A percentile compares a stretch with the other conserved stretches of the same genome.
Conservation (phyloP, 2,797 vertebrate genomes). For the Eulemur coronatus region DNA sequence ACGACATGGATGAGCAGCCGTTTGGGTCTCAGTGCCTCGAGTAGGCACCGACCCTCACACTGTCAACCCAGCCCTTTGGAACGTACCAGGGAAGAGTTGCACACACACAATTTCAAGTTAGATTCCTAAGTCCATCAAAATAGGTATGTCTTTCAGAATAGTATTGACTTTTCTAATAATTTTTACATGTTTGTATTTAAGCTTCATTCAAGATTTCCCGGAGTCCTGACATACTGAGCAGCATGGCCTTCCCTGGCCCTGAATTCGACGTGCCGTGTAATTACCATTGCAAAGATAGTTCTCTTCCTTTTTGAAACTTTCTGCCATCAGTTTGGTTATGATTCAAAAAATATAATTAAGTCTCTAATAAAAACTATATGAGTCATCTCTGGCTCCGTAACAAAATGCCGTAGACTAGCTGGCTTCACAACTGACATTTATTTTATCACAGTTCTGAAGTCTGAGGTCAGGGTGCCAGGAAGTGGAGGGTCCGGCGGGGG, state of each 20-base stretch:
- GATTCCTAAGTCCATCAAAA: background rate
- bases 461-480: background rate
- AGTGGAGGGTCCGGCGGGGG: background rate
- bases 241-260: background rate
- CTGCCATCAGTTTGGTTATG: background rate
- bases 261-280: background rate
- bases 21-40: background rate
- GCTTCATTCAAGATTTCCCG: background rate
- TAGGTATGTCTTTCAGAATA: background rate
- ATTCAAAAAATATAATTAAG: background rate
- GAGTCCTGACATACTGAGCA: background rate
- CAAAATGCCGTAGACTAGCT: background rate
- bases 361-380: background rate
- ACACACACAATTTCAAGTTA: background rate
- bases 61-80: background rate
- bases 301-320: background rate
- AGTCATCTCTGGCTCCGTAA: background rate
- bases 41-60: background rate
- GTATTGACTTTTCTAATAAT: background rate
- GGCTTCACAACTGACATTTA: background rate
- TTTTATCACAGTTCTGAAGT: background rate
- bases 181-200: background rate
- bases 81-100: background rate
- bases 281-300: background rate
- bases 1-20: accelerated